phyloP scores from a whole-genome alignment of 1,140 invertebrate species.

The Antheraea mylitta region DNA sequence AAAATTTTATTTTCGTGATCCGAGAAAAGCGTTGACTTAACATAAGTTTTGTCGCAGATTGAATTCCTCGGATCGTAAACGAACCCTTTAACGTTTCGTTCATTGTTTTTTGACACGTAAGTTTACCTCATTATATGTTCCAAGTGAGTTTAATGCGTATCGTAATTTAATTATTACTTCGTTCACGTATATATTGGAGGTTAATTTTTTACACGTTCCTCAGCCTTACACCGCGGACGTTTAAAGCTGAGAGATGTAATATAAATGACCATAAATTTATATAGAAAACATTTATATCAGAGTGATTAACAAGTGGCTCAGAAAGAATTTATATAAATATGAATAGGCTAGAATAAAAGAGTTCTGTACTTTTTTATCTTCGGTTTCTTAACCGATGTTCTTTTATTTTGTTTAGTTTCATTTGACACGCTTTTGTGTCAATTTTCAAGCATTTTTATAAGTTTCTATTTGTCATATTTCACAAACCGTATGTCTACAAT shows the following conservation, averaged over 20 bases:
- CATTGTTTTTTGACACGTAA: neutral
- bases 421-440: too few relatives aligned
- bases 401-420: too few relatives aligned
- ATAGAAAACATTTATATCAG: neutral
- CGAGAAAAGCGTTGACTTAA: neutral
- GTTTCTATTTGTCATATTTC: too few relatives aligned
- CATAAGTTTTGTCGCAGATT: neutral
- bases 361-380: too few relatives aligned
- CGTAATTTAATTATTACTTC: constrained; percentile 24
- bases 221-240: constrained; percentile 14
- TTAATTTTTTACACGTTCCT: constrained; percentile 15
- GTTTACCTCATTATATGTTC: neutral
- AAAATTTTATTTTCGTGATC: neutral
- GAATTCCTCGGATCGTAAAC: neutral
- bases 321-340: too few relatives aligned
- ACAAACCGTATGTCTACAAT: too few relatives aligned
- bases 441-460: too few relatives aligned
- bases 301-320: neutral
- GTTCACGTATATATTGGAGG: constrained; percentile 17
- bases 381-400: too few relatives aligned
- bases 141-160: neutral
- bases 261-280: neutral
- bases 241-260: neutral
- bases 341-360: too few relatives aligned
- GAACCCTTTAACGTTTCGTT: neutral